Evolutionary conservation across 2,888 invertebrate genomes (phyloP), one percentile per base, ranked within the genome.

Genomic region (Frankliniella intonsa): DNA sequence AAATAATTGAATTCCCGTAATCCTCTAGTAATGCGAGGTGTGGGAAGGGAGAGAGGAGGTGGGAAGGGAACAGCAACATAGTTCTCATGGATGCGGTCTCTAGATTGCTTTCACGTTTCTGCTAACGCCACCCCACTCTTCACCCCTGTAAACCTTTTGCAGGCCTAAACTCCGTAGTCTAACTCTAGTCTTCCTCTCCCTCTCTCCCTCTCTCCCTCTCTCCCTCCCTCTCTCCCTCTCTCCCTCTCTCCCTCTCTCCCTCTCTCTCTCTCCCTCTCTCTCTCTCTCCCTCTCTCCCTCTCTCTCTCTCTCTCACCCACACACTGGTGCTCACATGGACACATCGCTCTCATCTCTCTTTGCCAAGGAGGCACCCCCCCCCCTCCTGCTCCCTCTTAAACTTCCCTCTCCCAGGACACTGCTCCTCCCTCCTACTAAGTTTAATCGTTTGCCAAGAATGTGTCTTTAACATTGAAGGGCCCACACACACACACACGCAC

Each of bases 371-470:
- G 55, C 55, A 19, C 19, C 11, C 55, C 55, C 55, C 11, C 11
- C 55, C 14, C 55, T 55, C 14, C 19, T 12, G 5, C 55, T 55
- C 55, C 55, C 38, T 38, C 38, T 38, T 38, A 17, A 62, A 62
- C 14, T 62, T 62, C 69, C 69, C 69, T 69, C 22, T 65, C 65
- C n/a, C 65, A n/a, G 65, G 65, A 69, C 69, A 76, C 10, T 76
- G 69, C 25, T 22, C 22, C 69, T 76, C 25, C 12, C 38, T 38
- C 38, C 69, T 25, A 25, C 69, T 25, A 76, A 76, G 69, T 76
- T 76, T 76, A 76, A 76, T 76, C 69, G 69, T 76, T 76, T 76
- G 69, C 69, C 69, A 76, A 76, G 69, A 76, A 76, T 76, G 69
- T 76, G 69, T 76, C 69, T 76, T 76, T 76, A 76, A 76, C 69